These are phyloP conservation scores for Aulostomus chinensis DNA, from an alignment of 2,797 vertebrate species.

Conservation along the genomic window DNA sequence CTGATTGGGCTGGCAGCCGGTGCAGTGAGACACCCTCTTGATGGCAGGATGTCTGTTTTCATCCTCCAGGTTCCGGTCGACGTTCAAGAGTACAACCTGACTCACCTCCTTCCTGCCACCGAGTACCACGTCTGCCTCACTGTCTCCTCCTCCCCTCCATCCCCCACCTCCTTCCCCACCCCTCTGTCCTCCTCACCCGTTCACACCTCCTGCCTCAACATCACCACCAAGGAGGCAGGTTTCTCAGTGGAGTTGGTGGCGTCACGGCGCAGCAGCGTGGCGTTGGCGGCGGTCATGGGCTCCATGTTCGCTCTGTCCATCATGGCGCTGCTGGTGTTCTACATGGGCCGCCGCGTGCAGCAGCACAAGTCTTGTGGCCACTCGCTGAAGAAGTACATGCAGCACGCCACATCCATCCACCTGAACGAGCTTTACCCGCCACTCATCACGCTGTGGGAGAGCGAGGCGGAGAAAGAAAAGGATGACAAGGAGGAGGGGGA, in stretches of 20 bases:
- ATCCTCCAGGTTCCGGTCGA: constrained; percentile 77
- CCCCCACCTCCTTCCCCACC: constrained; percentile 23
- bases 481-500: constrained; percentile 65
- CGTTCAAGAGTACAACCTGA: constrained; percentile 86
- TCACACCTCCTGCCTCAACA: constrained; percentile 80
- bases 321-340: constrained; percentile 81
- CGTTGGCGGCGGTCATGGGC: constrained; percentile 82
- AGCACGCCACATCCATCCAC: constrained; percentile 81
- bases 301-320: constrained; percentile 84
- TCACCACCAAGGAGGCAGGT: constrained; percentile 82
- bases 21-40: too few relatives aligned
- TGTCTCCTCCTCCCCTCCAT: constrained; percentile 62
- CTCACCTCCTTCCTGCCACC: constrained; percentile 83
- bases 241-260: constrained; percentile 80
- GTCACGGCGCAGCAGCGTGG: constrained; percentile 73
- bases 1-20: too few relatives aligned
- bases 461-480: constrained; percentile 73
- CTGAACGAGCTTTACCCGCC: constrained; percentile 87
- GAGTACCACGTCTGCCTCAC: constrained; percentile 84
- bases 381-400: constrained; percentile 85
- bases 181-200: constrained; percentile 32
- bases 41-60: too few relatives aligned
- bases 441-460: constrained; percentile 86
- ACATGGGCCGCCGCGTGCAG: constrained; percentile 80
- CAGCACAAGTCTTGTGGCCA: constrained; percentile 81